Percentiles rank a stretch among this genome's conserved stretches.
Conservation (phyloP, 2,797 vertebrate genomes). For the Semotilus atromaculatus region DNA sequence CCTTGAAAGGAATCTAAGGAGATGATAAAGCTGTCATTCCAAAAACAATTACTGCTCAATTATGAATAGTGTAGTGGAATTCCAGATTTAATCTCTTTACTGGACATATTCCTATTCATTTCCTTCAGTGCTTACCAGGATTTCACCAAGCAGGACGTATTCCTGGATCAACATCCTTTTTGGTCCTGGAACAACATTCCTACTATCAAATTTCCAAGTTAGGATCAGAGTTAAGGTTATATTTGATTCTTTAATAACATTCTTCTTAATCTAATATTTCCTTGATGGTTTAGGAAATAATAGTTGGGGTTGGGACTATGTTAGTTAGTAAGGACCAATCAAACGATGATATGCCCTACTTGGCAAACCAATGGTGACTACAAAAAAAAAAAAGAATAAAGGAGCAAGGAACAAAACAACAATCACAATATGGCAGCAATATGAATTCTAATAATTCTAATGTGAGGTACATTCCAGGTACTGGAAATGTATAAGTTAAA, state of each 20-base stretch:
- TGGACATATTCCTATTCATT: conserved; percentile 24
- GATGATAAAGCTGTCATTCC: background rate
- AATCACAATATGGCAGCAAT: background rate
- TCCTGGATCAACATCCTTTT: conserved; percentile 21
- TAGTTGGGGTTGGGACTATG: background rate
- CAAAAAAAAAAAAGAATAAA: too few relatives aligned
- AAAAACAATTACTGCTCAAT: background rate
- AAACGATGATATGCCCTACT: background rate
- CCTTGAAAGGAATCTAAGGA: background rate
- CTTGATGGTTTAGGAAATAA: background rate
- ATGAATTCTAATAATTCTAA: background rate
- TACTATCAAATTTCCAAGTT: conserved; percentile 9
- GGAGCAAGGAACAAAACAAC: background rate
- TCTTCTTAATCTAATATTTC: background rate
- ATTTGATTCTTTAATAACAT: background rate
- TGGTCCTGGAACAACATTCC: conserved; percentile 6
- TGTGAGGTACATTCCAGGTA: too few relatives aligned
- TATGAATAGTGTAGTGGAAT: background rate
- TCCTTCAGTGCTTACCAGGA: background rate
- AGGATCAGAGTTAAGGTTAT: background rate
- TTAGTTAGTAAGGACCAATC: background rate
- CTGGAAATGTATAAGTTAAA: background rate
- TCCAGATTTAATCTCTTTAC: conserved; percentile 2
- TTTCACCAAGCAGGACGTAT: background rate
- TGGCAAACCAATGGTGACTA: background rate